A percentile compares a stretch with the other conserved stretches of the same genome.
These are phyloP conservation scores for Pygoscelis adeliae DNA, from an alignment of 2,113 vertebrate species.

Conservation along the genomic window DNA sequence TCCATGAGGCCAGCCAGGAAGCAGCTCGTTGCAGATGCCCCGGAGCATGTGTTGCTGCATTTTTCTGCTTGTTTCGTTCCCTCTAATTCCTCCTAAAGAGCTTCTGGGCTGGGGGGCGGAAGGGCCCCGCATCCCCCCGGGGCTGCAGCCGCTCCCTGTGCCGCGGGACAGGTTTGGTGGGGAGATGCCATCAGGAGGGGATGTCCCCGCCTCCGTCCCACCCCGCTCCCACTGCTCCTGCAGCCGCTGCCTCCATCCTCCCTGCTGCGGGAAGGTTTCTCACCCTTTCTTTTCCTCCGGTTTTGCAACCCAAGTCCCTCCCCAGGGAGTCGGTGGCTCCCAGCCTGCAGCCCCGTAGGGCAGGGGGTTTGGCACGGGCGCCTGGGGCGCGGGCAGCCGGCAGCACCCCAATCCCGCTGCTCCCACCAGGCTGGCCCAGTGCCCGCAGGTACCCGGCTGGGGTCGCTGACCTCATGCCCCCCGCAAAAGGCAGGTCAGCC, in stretches of 20 bases:
- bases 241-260: neutral
- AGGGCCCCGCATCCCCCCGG: accelerated
- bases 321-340: accelerated
- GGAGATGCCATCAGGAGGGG: neutral
- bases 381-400: neutral
- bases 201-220: neutral
- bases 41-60: neutral
- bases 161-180: neutral
- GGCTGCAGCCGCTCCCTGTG: neutral
- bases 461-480: neutral
- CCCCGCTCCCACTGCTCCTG: neutral
- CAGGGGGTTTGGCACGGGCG: neutral
- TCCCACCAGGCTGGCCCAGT: neutral
- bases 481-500: neutral
- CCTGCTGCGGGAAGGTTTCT: neutral
- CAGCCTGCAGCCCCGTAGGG: neutral
- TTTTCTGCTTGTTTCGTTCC: neutral
- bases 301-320: neutral
- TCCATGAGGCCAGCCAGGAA: neutral
- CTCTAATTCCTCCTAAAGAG: neutral
- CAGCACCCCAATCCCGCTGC: neutral
- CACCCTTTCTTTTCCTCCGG: neutral
- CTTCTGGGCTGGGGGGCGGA: neutral
- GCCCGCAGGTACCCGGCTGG: neutral
- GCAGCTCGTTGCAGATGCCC: neutral